Conservation (phyloP, 2,888 invertebrate species). For the Osmoderma eremita region DNA sequence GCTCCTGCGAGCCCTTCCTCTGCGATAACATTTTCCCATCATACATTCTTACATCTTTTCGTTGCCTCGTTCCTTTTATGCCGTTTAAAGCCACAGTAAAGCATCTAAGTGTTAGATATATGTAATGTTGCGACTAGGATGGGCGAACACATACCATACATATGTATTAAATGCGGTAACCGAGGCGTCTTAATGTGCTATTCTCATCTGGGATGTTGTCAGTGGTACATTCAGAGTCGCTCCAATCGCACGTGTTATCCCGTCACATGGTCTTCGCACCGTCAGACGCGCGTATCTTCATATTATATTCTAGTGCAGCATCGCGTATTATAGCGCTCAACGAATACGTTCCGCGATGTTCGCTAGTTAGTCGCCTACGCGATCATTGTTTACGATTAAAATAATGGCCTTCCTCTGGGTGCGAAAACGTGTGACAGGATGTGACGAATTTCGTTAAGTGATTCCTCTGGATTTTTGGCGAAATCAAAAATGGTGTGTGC, state of each 20-base stretch:
- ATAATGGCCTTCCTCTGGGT: slow-evolving; percentile 30
- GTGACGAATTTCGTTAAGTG: slow-evolving; percentile 35
- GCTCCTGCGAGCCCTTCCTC: neutral
- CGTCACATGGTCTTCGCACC: slow-evolving; percentile 33
- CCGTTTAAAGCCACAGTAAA: neutral
- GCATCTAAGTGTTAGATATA: slow-evolving; percentile 10
- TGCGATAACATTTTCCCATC: slow-evolving; percentile 28
- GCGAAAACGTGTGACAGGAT: slow-evolving; percentile 41
- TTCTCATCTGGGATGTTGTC: slow-evolving; percentile 48
- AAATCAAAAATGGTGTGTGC: neutral
- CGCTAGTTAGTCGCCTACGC: slow-evolving; percentile 20
- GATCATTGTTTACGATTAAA: slow-evolving; percentile 38
- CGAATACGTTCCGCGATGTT: slow-evolving; percentile 7
- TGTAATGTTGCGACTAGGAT: too few species aligned
- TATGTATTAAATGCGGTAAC: slow-evolving; percentile 48
- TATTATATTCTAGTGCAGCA: slow-evolving; percentile 1
- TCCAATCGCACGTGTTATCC: slow-evolving; percentile 39
- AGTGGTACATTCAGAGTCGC: slow-evolving; percentile 33
- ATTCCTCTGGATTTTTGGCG: neutral
- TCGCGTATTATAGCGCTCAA: neutral
- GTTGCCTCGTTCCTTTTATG: slow-evolving; percentile 14
- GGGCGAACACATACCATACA: too few species aligned
- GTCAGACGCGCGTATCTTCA: neutral
- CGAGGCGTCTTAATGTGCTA: slow-evolving; percentile 49
- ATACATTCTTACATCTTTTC: slow-evolving; percentile 9